Percentiles rank a stretch among this genome's conserved stretches.
These are phyloP conservation scores for Apostichopus japonicus DNA, from an alignment of 35 echinoderm and acorn worm genomes.

Conservation along the genomic window DNA sequence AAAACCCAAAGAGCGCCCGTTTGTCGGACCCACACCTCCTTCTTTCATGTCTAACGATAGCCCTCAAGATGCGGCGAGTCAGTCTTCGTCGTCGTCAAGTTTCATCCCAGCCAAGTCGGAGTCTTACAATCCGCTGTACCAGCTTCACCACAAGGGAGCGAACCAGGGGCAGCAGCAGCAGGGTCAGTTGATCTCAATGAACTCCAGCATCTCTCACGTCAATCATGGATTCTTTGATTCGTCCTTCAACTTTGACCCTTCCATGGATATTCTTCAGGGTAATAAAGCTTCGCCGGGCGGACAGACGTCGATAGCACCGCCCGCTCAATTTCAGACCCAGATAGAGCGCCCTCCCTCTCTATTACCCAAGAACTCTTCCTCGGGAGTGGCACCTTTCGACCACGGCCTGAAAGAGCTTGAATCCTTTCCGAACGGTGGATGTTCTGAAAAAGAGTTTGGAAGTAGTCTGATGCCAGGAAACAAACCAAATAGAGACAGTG, in stretches of 20 bases:
- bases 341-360: slow-evolving; percentile 9
- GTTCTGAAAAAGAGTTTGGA: slow-evolving; percentile 34
- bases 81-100: neutral
- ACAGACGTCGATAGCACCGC: neutral
- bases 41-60: neutral
- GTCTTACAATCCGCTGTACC: slow-evolving; percentile 69
- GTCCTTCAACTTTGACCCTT: slow-evolving; percentile 9
- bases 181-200: slow-evolving; percentile 1
- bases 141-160: slow-evolving; percentile 59
- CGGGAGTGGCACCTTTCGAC: neutral
- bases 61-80: neutral
- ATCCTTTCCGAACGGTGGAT: neutral
- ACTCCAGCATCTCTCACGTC: slow-evolving; percentile 36
- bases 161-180: neutral
- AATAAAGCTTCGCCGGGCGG: neutral
- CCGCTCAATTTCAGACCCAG: neutral
- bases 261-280: slow-evolving; percentile 27
- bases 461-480: slow-evolving; percentile 9
- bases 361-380: neutral
- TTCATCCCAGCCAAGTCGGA: slow-evolving; percentile 47
- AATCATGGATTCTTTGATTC: slow-evolving; percentile 53
- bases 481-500: neutral
- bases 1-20: slow-evolving; percentile 74
- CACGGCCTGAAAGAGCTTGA: neutral
- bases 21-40: neutral